Percentiles rank a stretch among this genome's conserved stretches.
Conservation (phyloP, 2,888 invertebrate species). For the Dasypogon diadema region DNA sequence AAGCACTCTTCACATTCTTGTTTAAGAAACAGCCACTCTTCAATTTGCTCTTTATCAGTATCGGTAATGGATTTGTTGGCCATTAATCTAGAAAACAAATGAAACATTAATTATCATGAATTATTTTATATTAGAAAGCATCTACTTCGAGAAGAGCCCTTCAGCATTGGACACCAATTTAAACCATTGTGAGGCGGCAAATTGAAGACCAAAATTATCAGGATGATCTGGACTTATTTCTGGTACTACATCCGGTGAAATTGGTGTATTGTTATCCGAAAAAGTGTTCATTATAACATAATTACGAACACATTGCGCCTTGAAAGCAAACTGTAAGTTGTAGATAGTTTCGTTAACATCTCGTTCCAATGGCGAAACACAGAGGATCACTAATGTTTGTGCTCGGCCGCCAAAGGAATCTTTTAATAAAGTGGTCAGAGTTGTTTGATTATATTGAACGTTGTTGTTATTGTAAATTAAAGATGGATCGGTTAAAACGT, state of each 20-base stretch:
- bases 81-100: constrained; percentile 69
- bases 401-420: constrained; percentile 83
- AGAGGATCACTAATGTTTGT: constrained; percentile 79
- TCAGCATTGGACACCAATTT: constrained; percentile 88
- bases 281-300: constrained; percentile 79
- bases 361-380: constrained; percentile 77
- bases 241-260: constrained; percentile 63
- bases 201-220: constrained; percentile 79
- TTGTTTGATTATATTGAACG: constrained; percentile 73
- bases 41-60: constrained; percentile 79
- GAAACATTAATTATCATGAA: no score
- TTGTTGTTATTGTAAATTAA: constrained; percentile 63
- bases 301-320: constrained; percentile 78
- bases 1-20: constrained; percentile 89
- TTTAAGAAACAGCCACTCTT: constrained; percentile 86
- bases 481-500: constrained; percentile 70
- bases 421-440: constrained; percentile 77
- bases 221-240: constrained; percentile 56
- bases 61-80: constrained; percentile 78
- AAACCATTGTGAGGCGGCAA: constrained; percentile 85
- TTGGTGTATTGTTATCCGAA: constrained; percentile 75
- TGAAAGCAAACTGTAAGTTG: constrained; percentile 76
- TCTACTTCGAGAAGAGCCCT: constrained; percentile 77
- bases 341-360: constrained; percentile 78
- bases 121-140: no score